These are phyloP conservation scores for Semaprochilodus insignis DNA, from an alignment of 2,797 vertebrate genomes.

Conservation along the genomic window DNA sequence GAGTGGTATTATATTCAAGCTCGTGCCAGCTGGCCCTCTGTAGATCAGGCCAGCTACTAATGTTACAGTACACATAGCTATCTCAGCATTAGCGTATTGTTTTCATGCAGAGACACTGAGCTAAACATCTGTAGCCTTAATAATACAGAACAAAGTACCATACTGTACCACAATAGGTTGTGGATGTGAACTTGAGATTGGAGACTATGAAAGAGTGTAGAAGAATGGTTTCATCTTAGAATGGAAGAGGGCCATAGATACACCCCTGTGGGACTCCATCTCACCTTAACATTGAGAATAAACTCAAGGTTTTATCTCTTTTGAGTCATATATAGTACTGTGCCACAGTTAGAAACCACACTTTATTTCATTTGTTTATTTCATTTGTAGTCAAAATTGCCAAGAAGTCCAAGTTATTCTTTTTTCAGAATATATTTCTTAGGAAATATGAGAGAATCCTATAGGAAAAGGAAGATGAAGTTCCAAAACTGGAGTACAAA, in stretches of 20 bases:
- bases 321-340: no score
- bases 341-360: no score
- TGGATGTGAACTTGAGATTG: constrained; percentile 26
- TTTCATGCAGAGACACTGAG: constrained; percentile 29
- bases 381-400: no score
- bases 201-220: constrained; percentile 47
- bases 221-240: constrained; percentile 54
- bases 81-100: constrained; percentile 34
- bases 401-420: no score
- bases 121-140: constrained; percentile 1
- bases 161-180: constrained; percentile 4
- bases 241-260: constrained; percentile 44
- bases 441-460: no score
- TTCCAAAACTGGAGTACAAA: no score
- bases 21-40: constrained; percentile 47
- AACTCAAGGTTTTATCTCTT: background rate
- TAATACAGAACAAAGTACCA: constrained; percentile 14
- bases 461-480: no score
- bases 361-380: no score
- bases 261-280: constrained; percentile 42
- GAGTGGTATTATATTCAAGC: constrained; percentile 48
- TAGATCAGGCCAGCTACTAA: constrained; percentile 39
- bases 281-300: constrained; percentile 28
- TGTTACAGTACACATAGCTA: constrained; percentile 40
- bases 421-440: no score